phyloP scores from a whole-genome alignment of 2,113 vertebrate genomes.

The Ailuropoda melanoleuca region DNA sequence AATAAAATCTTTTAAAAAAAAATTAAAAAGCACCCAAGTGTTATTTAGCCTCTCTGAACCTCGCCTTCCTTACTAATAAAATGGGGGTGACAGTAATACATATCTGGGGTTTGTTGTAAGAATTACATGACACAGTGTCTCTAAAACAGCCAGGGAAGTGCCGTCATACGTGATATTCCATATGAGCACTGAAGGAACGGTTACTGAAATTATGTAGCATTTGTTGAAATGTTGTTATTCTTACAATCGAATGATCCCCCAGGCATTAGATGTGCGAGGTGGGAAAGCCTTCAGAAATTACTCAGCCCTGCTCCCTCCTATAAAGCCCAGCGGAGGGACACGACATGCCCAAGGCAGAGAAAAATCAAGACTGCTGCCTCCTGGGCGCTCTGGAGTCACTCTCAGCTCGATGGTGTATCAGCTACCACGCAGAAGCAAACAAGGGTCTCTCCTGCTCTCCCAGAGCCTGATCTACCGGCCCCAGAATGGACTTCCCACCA shows the following conservation, averaged over 20 bases:
- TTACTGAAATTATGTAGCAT: neutral
- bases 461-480: rapidly evolving
- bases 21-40: neutral
- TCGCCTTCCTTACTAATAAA: neutral
- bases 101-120: neutral
- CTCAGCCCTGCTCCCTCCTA: neutral
- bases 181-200: neutral
- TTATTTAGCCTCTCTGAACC: neutral
- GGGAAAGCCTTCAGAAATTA: neutral
- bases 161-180: neutral
- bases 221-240: neutral
- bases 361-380: neutral
- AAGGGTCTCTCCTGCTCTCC: neutral
- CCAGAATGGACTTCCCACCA: neutral
- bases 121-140: neutral
- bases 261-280: neutral
- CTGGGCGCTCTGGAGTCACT: neutral
- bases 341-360: neutral
- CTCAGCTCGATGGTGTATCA: too few species aligned
- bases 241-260: neutral
- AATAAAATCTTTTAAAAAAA: neutral
- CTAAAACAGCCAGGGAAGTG: neutral
- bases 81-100: too few species aligned
- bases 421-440: neutral
- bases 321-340: neutral